These are phyloP conservation scores for Albula glossodonta DNA, from an alignment of 2,113 vertebrate genomes.

Conservation along the genomic window DNA sequence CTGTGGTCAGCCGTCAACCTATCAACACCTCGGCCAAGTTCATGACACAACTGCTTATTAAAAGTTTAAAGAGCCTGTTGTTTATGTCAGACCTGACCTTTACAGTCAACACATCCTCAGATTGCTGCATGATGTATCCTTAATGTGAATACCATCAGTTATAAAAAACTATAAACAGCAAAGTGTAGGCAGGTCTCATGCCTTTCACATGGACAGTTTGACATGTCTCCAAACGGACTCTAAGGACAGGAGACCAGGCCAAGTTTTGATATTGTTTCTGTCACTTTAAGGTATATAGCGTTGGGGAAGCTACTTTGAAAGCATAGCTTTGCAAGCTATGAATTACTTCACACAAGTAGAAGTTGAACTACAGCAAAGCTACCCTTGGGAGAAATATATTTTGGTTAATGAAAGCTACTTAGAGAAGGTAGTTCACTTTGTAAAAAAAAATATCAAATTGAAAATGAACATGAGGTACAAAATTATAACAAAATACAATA, in stretches of 20 bases:
- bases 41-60: neutral
- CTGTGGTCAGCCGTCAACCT: neutral
- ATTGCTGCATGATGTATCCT: neutral
- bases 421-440: no score
- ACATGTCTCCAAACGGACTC: neutral
- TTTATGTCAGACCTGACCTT: neutral
- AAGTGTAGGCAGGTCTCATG: neutral
- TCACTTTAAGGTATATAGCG: no score
- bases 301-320: no score
- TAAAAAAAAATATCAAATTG: no score
- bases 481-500: no score
- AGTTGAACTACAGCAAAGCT: no score
- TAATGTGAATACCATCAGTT: neutral
- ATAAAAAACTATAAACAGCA: neutral
- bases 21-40: neutral
- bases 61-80: neutral
- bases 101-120: neutral
- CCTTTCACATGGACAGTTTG: neutral
- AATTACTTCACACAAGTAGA: no score
- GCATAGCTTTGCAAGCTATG: no score
- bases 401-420: no score
- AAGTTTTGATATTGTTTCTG: neutral
- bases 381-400: no score
- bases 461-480: no score
- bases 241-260: neutral